Evolutionary conservation across 2,888 invertebrate species (phyloP).

Genomic region (Drosophila kuntzei): DNA sequence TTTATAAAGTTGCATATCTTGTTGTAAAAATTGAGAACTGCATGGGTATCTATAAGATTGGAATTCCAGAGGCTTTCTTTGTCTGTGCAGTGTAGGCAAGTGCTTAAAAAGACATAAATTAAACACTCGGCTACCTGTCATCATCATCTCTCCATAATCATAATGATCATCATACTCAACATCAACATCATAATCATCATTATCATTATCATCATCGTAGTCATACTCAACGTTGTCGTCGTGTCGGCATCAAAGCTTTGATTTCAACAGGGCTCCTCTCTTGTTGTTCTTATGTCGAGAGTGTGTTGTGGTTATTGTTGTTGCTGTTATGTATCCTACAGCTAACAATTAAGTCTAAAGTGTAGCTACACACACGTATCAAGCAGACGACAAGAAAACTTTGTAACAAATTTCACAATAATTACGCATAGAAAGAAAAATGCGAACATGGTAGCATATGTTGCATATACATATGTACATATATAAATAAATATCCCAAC

Average conservation of each 20-base stretch:
- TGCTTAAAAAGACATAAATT: slow-evolving; percentile 81
- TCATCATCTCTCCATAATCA: slow-evolving; percentile 50
- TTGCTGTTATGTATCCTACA: slow-evolving; percentile 73
- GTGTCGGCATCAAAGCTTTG: slow-evolving; percentile 79
- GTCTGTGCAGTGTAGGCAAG: slow-evolving; percentile 57
- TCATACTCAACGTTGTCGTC: slow-evolving; percentile 30
- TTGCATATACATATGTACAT: slow-evolving; percentile 7
- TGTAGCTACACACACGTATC: slow-evolving; percentile 66
- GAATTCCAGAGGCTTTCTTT: slow-evolving; percentile 41
- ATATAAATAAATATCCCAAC: slow-evolving; percentile 16
- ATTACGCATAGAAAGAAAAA: slow-evolving; percentile 63
- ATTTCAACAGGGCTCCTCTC: slow-evolving; percentile 72
- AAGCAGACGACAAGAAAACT: slow-evolving; percentile 61
- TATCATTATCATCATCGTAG: slow-evolving; percentile 5
- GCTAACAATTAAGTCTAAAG: slow-evolving; percentile 80
- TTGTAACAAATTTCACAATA: slow-evolving; percentile 67
- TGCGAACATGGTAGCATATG: slow-evolving; percentile 53
- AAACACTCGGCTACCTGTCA: slow-evolving; percentile 80
- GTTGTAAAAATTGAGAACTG: slow-evolving; percentile 29
- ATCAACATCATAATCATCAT: slow-evolving; percentile 25
- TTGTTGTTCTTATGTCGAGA: slow-evolving; percentile 50
- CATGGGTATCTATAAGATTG: slow-evolving; percentile 6
- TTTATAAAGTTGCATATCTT: slow-evolving; percentile 34
- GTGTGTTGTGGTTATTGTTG: slow-evolving; percentile 53
- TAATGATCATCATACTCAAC: slow-evolving; percentile 20